Evolutionary conservation across 2,113 vertebrate genomes (phyloP), one percentile per base, ranked within the genome.

Genomic region (Malurus cyaneus): DNA sequence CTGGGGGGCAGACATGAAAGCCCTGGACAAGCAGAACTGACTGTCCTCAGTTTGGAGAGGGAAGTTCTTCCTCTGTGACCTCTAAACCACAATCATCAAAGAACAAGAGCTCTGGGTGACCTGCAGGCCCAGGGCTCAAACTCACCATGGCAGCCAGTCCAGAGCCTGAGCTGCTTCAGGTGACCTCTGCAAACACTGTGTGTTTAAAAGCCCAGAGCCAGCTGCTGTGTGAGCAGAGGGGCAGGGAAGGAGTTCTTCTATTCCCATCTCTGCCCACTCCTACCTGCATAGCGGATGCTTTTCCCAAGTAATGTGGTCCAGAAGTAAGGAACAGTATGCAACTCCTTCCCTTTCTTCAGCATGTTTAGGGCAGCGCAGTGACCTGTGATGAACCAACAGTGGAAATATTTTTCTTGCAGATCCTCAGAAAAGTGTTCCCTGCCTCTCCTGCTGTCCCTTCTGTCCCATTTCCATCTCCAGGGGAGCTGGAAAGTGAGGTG

Each of bases 271-370:
- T 73, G 46, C 18, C 46, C 28, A 3, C 6, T 34, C 94, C 54
- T 88, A 99, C 99, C 99, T 95, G 98, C 60, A 0, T 98, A 99
- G 92, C 98, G 97, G 88, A 99, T 98, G 70, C 97, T 98, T 60
- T 98, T 98, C 24, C 98, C 98, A 8, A 98, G 87, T 88, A 99
- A 44, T 3, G 96, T 96, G 52, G 98, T 98, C 99, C 99, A 99
- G 96, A 98, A 99, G 89, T 98, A 99, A 50, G 99, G 99, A 18
- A 99, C 96, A 0, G 98, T 98, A 70, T 97, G 95, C 14, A 99
- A 28, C 42, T 89, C 41, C 76, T 96, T 94, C 18, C 86, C 91
- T 89, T 97, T 98, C 54, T 96, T 97, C 59, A 99, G 89, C 98
- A 99, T 99, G 93, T 98, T 99, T 5, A 99, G 91, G 28, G 98